A percentile compares a stretch with the other conserved stretches of the same genome.
Evolutionary conservation across 2,888 invertebrate species (phyloP).

Genomic region (Agonopterix subpropinquella): DNA sequence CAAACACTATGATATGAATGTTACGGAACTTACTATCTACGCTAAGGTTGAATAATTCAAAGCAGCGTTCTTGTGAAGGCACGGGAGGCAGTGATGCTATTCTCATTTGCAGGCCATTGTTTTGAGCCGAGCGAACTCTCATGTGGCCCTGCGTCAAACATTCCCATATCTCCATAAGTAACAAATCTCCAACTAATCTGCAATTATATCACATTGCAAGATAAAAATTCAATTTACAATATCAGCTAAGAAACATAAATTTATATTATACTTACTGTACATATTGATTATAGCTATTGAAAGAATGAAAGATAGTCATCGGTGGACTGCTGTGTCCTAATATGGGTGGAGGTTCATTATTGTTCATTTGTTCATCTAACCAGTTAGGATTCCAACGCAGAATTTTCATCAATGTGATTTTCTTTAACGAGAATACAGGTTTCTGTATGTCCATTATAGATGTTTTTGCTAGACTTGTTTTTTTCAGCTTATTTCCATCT

Average conservation of each 20-base stretch:
- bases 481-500: slow-evolving; percentile 55
- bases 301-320: slow-evolving; percentile 71
- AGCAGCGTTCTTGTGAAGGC: slow-evolving; percentile 40
- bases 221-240: background rate
- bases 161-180: slow-evolving; percentile 80
- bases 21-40: slow-evolving; percentile 48
- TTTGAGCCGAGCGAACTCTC: slow-evolving; percentile 30
- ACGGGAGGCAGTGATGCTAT: slow-evolving; percentile 49
- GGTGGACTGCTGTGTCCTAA: slow-evolving; percentile 62
- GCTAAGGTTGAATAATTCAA: slow-evolving; percentile 46
- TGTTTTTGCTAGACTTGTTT: slow-evolving; percentile 46
- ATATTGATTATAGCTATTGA: slow-evolving; percentile 76
- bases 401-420: slow-evolving; percentile 72
- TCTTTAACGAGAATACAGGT: slow-evolving; percentile 50
- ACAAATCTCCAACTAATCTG: slow-evolving; percentile 71
- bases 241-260: too few relatives aligned
- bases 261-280: slow-evolving; percentile 57
- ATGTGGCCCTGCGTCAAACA: slow-evolving; percentile 50
- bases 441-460: slow-evolving; percentile 38
- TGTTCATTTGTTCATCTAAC: slow-evolving; percentile 73
- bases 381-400: slow-evolving; percentile 81
- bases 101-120: slow-evolving; percentile 34
- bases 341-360: slow-evolving; percentile 72
- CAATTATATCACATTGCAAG: background rate
- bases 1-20: too few relatives aligned